A percentile compares a stretch with the other conserved stretches of the same genome.
Conservation (phyloP, 2,888 invertebrate species). For the Trachelus troglodyta region DNA sequence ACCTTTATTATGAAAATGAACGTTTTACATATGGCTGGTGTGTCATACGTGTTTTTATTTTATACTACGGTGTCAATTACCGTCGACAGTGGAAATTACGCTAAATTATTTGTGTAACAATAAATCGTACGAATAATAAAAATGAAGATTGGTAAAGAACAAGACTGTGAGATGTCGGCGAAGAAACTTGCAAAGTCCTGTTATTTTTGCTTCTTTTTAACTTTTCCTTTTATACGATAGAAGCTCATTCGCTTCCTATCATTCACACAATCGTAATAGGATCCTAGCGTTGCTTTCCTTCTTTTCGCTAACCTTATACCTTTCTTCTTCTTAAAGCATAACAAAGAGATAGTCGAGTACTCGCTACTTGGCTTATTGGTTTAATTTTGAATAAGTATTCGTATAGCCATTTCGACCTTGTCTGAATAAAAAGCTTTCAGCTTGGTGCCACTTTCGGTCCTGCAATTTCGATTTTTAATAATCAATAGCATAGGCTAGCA, state of each 20-base stretch:
- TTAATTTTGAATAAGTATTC: constrained; percentile 17
- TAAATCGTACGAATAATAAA: constrained; percentile 33
- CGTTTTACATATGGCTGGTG: constrained; percentile 59
- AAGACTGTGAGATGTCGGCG: constrained; percentile 18
- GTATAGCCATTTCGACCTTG: constrained; percentile 16
- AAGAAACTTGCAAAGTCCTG: background rate
- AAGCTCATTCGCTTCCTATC: background rate
- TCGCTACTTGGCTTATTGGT: constrained; percentile 11
- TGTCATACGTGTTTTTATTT: constrained; percentile 25
- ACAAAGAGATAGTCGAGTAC: background rate
- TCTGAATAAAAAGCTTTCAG: constrained; percentile 22
- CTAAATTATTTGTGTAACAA: constrained; percentile 38
- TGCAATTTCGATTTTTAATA: constrained; percentile 16
- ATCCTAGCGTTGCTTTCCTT: constrained; percentile 5
- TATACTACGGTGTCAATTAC: constrained; percentile 38
- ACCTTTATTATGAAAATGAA: constrained; percentile 61
- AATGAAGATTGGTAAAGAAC: constrained; percentile 30
- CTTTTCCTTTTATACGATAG: background rate
- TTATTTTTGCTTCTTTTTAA: background rate
- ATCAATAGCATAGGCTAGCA: background rate
- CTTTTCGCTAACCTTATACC: constrained; percentile 18
- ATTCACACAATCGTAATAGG: background rate
- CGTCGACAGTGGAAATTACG: constrained; percentile 50
- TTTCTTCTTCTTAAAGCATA: constrained; percentile 6
- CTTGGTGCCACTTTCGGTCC: constrained; percentile 13